Percentiles rank a stretch among this genome's conserved stretches.
These are phyloP conservation scores for Chrysochloris asiatica DNA, from an alignment of 2,113 vertebrate species.

Conservation along the genomic window DNA sequence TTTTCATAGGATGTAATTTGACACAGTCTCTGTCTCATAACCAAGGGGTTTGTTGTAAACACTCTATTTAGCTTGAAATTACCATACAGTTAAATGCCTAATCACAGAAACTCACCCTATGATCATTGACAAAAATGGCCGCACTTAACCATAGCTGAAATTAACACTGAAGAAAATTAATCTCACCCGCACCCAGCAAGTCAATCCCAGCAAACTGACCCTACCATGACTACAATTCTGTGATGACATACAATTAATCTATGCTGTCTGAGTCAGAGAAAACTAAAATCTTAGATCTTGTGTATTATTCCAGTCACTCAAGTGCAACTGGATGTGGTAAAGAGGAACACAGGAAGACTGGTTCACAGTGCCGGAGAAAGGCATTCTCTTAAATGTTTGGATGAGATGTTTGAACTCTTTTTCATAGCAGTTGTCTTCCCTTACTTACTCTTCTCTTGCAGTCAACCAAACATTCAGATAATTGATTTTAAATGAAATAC, in stretches of 20 bases:
- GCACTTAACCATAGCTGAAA: slow-evolving; percentile 63
- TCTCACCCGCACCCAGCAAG: neutral
- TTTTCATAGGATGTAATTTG: slow-evolving; percentile 79
- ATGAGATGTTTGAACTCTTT: neutral
- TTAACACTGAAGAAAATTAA: slow-evolving; percentile 55
- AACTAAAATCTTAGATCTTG: neutral
- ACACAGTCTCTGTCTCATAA: slow-evolving; percentile 79
- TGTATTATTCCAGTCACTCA: neutral
- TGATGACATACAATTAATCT: slow-evolving; percentile 26
- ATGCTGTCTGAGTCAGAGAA: slow-evolving; percentile 18
- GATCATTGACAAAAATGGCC: slow-evolving; percentile 76
- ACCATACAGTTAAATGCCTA: slow-evolving; percentile 84
- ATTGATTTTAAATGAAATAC: slow-evolving; percentile 46
- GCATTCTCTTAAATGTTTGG: neutral
- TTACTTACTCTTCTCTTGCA: neutral
- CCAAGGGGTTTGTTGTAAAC: slow-evolving; percentile 81
- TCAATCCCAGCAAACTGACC: slow-evolving; percentile 31
- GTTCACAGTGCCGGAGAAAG: neutral
- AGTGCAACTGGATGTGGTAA: neutral
- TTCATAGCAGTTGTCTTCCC: neutral
- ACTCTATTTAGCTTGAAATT: slow-evolving; percentile 84
- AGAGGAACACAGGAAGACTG: neutral
- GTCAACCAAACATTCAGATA: neutral
- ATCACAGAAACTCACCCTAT: slow-evolving; percentile 81
- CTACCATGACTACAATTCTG: neutral